Percentiles rank a stretch among this genome's conserved stretches.
These are phyloP conservation scores for Eptatretus burgeri DNA, from an alignment of 2,113 vertebrate genomes.

Conservation along the genomic window DNA sequence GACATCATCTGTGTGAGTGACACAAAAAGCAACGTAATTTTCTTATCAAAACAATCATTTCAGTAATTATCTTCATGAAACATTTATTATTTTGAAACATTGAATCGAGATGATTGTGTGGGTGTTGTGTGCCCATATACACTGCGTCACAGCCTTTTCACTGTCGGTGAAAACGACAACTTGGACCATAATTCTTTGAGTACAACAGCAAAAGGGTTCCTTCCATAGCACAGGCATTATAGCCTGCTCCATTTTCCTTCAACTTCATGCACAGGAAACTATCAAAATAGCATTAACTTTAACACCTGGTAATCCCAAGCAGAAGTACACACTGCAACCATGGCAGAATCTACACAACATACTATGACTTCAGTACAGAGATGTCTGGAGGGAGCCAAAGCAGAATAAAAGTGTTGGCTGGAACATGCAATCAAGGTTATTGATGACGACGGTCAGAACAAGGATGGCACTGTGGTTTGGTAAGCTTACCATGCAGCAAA, in stretches of 20 bases:
- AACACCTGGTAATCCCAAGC: background rate
- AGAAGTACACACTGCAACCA: background rate
- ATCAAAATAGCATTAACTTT: background rate
- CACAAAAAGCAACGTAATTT: too few species aligned
- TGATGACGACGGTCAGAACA: background rate
- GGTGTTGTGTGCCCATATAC: background rate
- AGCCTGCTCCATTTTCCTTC: background rate
- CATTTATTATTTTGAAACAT: too few species aligned
- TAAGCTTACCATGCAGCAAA: background rate
- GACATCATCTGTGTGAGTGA: too few species aligned
- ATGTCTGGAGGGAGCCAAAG: background rate
- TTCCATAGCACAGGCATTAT: conserved; percentile 1
- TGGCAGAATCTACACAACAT: background rate
- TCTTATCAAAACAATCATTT: too few species aligned
- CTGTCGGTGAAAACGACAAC: background rate
- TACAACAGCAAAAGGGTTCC: background rate
- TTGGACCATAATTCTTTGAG: background rate
- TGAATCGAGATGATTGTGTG: too few species aligned
- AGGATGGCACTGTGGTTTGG: background rate
- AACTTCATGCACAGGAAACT: background rate
- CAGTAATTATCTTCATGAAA: too few species aligned
- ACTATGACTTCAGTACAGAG: background rate
- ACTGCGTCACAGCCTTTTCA: background rate
- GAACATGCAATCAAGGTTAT: background rate
- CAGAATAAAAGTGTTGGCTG: background rate